Conservation (phyloP, 2,113 vertebrate species). For the Serilophus lunatus region DNA sequence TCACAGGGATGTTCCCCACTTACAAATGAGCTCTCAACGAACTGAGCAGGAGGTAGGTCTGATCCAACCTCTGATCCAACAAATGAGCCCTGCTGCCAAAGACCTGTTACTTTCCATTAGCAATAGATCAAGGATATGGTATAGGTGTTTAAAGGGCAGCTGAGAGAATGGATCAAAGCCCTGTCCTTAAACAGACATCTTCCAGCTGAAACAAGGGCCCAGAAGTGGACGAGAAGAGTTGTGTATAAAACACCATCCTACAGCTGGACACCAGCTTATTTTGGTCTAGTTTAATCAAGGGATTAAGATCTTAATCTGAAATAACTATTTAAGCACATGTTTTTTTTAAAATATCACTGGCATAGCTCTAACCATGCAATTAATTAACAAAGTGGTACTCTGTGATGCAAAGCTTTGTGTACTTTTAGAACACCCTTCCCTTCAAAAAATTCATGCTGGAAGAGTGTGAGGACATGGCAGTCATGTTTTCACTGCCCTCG, state of each 20-base stretch:
- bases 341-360: not conserved
- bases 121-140: not conserved
- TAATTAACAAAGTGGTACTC: not conserved
- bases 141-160: not conserved
- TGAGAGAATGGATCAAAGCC: not conserved
- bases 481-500: not conserved
- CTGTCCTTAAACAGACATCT: not conserved
- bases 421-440: not conserved
- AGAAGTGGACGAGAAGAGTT: not conserved
- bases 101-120: not conserved
- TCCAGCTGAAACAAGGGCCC: not conserved
- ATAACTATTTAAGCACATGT: constrained; percentile 32
- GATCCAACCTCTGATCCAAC: not conserved
- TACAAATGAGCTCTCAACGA: not conserved
- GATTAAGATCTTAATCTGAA: constrained; percentile 58
- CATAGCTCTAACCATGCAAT: not conserved
- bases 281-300: constrained; percentile 42
- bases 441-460: not conserved
- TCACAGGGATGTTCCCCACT: rapidly evolving
- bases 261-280: constrained; percentile 34
- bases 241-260: not conserved
- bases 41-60: not conserved
- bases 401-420: not conserved
- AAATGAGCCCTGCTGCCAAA: not conserved
- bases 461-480: rapidly evolving